A percentile compares a stretch with the other conserved stretches of the same genome.
phyloP scores from a whole-genome alignment of 2,797 vertebrate species.

The Scolopax bukidnonensis region DNA sequence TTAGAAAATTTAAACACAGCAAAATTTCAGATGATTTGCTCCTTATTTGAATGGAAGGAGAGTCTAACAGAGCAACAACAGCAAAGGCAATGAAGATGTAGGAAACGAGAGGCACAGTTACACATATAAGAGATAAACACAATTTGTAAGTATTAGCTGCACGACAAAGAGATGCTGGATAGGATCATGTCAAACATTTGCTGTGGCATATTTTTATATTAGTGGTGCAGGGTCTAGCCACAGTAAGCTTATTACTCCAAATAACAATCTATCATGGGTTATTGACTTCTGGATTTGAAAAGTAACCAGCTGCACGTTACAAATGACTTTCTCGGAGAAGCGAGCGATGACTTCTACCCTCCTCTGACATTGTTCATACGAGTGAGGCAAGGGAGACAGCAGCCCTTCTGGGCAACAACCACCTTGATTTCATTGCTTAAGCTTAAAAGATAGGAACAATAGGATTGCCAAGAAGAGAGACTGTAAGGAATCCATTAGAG shows the following conservation, averaged over 20 bases:
- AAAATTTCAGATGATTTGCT: conserved; percentile 37
- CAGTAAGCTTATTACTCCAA: conserved; percentile 39
- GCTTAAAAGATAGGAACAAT: conserved; percentile 17
- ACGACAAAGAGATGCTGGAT: neutral
- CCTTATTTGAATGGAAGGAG: neutral
- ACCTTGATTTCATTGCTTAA: conserved; percentile 25
- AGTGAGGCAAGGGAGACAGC: neutral
- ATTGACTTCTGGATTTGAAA: conserved; percentile 32
- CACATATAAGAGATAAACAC: neutral
- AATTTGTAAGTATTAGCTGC: conserved; percentile 39
- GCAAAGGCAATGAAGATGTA: conserved; percentile 6
- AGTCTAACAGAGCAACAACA: neutral
- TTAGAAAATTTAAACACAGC: conserved; percentile 29
- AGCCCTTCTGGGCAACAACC: conserved; percentile 10
- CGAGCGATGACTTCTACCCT: neutral
- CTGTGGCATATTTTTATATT: conserved; percentile 7
- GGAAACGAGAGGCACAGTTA: neutral
- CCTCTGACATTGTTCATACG: neutral
- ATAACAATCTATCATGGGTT: conserved; percentile 21
- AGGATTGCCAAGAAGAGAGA: conserved; percentile 54
- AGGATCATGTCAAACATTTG: conserved; percentile 43
- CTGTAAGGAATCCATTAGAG: conserved; percentile 60
- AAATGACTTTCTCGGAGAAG: neutral
- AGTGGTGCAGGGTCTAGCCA: conserved; percentile 32
- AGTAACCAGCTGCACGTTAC: neutral